Evolutionary conservation across 2,113 vertebrate species (phyloP).

Genomic region (Hepsetus odoe): DNA sequence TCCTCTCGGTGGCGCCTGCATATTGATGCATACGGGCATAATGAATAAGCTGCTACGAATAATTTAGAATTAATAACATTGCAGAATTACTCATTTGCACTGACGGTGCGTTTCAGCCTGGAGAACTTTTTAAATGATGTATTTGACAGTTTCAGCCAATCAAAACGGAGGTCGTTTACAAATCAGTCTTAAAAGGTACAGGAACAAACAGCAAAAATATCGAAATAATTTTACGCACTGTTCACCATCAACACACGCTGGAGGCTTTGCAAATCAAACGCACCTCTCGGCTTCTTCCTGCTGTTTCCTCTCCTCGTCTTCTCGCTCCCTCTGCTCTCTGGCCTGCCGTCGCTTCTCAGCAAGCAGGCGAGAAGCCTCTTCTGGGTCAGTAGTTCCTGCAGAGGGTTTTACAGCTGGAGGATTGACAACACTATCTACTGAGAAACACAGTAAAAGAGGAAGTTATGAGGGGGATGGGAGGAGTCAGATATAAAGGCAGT

Average conservation of each 20-base stretch:
- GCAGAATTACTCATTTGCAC: no score
- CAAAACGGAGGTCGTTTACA: no score
- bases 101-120: no score
- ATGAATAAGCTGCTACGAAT: no score
- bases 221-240: background rate
- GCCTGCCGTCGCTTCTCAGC: slow-evolving; percentile 90
- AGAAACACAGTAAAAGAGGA: background rate
- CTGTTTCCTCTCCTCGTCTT: slow-evolving; percentile 84
- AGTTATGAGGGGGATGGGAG: background rate
- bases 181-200: no score
- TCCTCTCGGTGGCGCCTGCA: slow-evolving; percentile 86
- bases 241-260: background rate
- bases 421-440: slow-evolving; percentile 59
- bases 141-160: no score
- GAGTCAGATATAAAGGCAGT: slow-evolving; percentile 5
- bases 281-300: slow-evolving; percentile 87
- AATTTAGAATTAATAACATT: no score
- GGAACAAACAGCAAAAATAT: background rate
- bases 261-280: background rate
- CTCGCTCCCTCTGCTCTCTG: slow-evolving; percentile 89
- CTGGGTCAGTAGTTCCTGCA: slow-evolving; percentile 90
- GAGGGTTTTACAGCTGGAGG: slow-evolving; percentile 73
- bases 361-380: slow-evolving; percentile 90
- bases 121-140: no score
- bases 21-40: background rate